Base-by-base conservation (phyloP, 2,888 invertebrate genomes). In the Teleiodes luculella region DNA sequence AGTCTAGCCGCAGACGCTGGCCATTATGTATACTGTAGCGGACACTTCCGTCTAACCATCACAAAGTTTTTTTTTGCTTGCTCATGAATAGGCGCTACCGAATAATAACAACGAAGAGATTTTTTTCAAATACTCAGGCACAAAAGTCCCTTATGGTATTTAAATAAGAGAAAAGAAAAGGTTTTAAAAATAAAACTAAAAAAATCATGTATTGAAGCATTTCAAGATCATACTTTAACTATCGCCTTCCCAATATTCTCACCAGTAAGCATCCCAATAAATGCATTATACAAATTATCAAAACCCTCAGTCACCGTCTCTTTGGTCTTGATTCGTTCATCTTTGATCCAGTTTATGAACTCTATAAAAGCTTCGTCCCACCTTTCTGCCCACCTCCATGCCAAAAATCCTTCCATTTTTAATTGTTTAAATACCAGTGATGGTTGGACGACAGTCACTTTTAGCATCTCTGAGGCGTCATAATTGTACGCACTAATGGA, bases 271-370 rank as follows among this genome's bases (percentile, higher is more conserved):
- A 94, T 88, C 3, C 89, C 91, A 18, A 90, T 74, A 62, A 94
- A 93, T 5, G 93, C 93, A 41, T 91, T 83, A n/a, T 91, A 91
- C 78, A 92, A 86, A 52, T 93, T 93, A 51, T 93, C 92, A 68
- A 94, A 94, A 3, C 94, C 94, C 52, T 92, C 86, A 0, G 92
- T 92, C 0, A 92, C 70, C 0, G 93, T 92, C 76, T 95, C 95
- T 30, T 79, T 83, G 52, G 91, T 91, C 61, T 91, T 90, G 16
- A 95, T 64, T 73, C 94, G 92, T n/a, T 94, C 94, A 77, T 91
- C 90, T 24, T 85, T 79, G 55, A 94, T 88, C 93, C 93, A 93
- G 52, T 90, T 72, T 5, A 86, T 64, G 60, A 94, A 90, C 61
- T 92, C 86, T 1, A 76, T 64, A 30, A 92, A 85, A 1, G 92